Conservation (phyloP, 2,797 vertebrate genomes). For the Luscinia megarhynchos region DNA sequence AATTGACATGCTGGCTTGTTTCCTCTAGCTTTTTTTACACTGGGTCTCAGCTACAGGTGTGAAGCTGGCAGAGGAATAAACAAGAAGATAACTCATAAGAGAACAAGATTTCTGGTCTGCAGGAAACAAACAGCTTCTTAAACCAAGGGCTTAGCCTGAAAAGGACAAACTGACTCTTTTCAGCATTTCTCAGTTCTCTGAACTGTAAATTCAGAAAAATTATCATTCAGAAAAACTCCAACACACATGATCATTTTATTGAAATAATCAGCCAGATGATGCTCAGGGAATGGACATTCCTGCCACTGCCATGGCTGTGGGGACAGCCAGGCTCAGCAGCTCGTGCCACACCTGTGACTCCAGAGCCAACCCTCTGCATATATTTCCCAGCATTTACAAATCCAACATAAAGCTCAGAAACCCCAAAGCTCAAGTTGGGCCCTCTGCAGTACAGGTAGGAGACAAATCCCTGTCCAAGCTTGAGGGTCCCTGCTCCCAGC, state of each 20-base stretch:
- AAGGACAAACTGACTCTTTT: background rate
- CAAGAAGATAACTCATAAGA: background rate
- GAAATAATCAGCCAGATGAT: background rate
- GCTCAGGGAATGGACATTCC: background rate
- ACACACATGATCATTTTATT: background rate
- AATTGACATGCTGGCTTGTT: background rate
- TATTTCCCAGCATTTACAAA: background rate
- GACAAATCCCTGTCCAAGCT: background rate
- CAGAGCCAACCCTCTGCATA: background rate
- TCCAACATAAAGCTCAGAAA: background rate
- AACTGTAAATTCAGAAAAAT: background rate
- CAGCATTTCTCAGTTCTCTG: background rate
- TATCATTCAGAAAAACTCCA: background rate
- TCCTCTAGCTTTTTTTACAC: background rate
- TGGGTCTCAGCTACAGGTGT: slow-evolving; percentile 36
- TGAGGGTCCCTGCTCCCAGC: background rate
- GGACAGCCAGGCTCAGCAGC: background rate
- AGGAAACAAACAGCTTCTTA: slow-evolving; percentile 29
- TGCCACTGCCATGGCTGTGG: background rate
- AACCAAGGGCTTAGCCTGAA: background rate
- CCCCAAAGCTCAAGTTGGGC: too few species aligned
- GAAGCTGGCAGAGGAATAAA: slow-evolving; percentile 17
- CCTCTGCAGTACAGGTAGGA: background rate
- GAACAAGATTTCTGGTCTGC: slow-evolving; percentile 12
- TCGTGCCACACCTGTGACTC: background rate